Evolutionary conservation across 2,113 vertebrate species (phyloP), one percentile per base, ranked within the genome.

Genomic region (Entelurus aequoreus): DNA sequence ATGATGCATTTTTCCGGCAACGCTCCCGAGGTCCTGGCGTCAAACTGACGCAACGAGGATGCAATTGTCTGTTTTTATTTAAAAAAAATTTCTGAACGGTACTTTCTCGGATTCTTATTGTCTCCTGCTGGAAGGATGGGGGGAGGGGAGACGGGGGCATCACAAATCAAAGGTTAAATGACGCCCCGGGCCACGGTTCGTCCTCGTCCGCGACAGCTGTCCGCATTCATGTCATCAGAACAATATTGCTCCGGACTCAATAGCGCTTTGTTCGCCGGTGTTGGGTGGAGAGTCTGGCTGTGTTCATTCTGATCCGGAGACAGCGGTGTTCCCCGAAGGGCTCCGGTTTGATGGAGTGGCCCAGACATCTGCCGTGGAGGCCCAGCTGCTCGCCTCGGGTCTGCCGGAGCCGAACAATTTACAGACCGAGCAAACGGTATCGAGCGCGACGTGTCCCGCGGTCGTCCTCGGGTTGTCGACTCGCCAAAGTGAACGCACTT

Each of bases 1-100:
- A 87, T 86, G 87, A 87, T 54, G 85, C 78, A 88, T 87, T 78
- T 46, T 80, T 73, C 65, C 79, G 75, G 87, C 78, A 88, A 85
- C 2, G 68, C 72, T 73, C 65, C 61, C 49, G 10, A 54, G 75
- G 79, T 81, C 84, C 64, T 52, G 61, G 76, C 74, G 62, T 80
- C 78, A 76, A 68, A 72, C 81, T 88, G 85, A 88, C 80, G 87
- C 85, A 88, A 88, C 3, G 54, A 37, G 66, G 63, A 72, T 84
- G 87, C 87, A 87, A 88, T 80, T 85, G 82, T 87, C 19, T 21
- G 46, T 15, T 12, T n/a, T 21, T 79, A 28, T 3, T 28, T 28
- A 1, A 3, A n/a, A n/a, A n/a, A n/a, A n/a, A 28, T 78, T 68
- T 71, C 80, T 83, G 70, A 81, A 81, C 75, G 69, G 60, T 52